These are phyloP conservation scores for Melospiza melodia DNA, from an alignment of 2,113 vertebrate species.

Conservation along the genomic window DNA sequence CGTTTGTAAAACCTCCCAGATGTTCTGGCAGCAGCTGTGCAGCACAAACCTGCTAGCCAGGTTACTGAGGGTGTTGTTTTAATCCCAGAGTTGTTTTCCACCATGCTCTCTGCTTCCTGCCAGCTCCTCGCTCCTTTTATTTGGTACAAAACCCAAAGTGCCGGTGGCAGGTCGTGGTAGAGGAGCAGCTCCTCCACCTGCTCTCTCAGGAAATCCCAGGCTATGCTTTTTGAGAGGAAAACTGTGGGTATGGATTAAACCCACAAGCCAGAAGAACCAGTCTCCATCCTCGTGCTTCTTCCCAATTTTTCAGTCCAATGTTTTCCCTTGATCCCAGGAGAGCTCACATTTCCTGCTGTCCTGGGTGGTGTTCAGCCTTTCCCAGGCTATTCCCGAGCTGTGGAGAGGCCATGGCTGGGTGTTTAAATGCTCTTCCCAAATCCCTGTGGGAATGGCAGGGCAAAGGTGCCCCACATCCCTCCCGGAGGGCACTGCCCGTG, in stretches of 20 bases:
- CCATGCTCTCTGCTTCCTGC: not conserved
- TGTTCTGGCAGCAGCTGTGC: constrained; percentile 8
- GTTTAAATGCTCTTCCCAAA: not conserved
- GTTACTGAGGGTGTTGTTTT: not conserved
- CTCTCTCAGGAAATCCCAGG: not conserved
- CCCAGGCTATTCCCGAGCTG: fast-evolving
- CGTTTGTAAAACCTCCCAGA: constrained; percentile 57
- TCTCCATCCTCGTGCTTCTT: not conserved
- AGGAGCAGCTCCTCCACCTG: fast-evolving
- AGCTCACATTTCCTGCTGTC: not conserved
- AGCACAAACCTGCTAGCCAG: not conserved
- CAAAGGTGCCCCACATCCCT: fast-evolving
- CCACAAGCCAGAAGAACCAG: not conserved
- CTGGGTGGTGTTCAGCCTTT: not conserved
- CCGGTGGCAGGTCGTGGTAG: not conserved
- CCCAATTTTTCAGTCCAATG: not conserved
- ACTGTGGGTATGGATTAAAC: not conserved
- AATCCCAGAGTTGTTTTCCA: not conserved
- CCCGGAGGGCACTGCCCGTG: fast-evolving
- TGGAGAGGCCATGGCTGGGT: not conserved
- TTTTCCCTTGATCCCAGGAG: not conserved
- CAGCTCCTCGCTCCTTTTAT: not conserved
- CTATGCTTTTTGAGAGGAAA: not conserved
- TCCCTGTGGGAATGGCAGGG: not conserved
- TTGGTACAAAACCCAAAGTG: not conserved